A percentile compares a stretch with the other conserved stretches of the same genome.
Evolutionary conservation across 2,113 vertebrate genomes (phyloP).

Genomic region (Sceloporus tristichus): DNA sequence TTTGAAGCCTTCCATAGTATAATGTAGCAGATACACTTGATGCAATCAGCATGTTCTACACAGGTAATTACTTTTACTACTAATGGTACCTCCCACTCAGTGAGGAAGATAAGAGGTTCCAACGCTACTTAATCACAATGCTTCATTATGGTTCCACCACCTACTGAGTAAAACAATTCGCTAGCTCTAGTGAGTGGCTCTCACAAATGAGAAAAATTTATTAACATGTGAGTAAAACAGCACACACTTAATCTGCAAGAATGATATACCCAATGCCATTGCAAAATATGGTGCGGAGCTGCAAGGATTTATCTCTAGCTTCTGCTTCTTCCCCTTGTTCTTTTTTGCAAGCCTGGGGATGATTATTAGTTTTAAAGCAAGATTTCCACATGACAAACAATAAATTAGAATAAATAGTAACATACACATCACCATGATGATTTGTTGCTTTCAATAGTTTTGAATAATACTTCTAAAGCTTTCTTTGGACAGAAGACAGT

Average conservation of each 20-base stretch:
- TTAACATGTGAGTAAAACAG: slow-evolving; percentile 72
- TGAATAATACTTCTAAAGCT: slow-evolving; percentile 59
- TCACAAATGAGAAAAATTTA: slow-evolving; percentile 85
- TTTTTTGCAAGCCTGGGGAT: not conserved
- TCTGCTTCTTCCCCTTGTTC: not conserved
- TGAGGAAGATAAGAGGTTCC: slow-evolving; percentile 83
- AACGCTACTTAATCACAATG: slow-evolving; percentile 90
- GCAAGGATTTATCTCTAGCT: slow-evolving; percentile 53
- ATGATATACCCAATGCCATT: slow-evolving; percentile 54
- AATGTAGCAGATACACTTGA: slow-evolving; percentile 81
- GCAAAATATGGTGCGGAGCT: slow-evolving; percentile 49
- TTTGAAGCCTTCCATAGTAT: slow-evolving; percentile 66
- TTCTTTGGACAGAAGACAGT: slow-evolving; percentile 23
- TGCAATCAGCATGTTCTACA: slow-evolving; percentile 83
- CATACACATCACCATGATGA: slow-evolving; percentile 25
- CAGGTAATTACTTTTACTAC: slow-evolving; percentile 94
- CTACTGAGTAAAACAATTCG: slow-evolving; percentile 87
- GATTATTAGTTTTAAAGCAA: not conserved
- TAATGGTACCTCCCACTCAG: slow-evolving; percentile 90
- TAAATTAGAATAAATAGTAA: slow-evolving; percentile 42
- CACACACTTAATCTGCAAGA: slow-evolving; percentile 54
- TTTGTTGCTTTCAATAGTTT: slow-evolving; percentile 43
- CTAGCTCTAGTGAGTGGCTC: slow-evolving; percentile 77
- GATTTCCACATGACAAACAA: slow-evolving; percentile 19
- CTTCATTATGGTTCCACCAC: slow-evolving; percentile 86